Percentiles rank a stretch among this genome's conserved stretches.
Evolutionary conservation across 2,113 vertebrate genomes (phyloP).

Genomic region (Pseudonaja textilis): DNA sequence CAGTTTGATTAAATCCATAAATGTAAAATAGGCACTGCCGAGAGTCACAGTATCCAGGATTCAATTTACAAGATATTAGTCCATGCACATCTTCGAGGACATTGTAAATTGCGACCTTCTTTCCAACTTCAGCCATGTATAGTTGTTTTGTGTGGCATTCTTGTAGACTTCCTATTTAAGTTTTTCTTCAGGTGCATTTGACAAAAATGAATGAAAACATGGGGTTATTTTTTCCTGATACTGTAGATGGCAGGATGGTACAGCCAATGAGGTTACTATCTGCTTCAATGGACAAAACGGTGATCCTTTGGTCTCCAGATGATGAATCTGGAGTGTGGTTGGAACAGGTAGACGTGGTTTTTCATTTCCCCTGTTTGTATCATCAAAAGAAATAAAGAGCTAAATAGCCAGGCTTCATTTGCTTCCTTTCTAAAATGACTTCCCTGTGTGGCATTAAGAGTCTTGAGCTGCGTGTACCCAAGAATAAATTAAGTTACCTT

Average conservation of each 20-base stretch:
- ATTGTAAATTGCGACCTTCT: neutral
- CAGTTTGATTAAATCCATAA: neutral
- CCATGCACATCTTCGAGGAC: neutral
- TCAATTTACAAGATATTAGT: neutral
- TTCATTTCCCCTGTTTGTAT: neutral
- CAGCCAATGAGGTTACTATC: conserved; percentile 87
- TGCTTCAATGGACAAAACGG: conserved; percentile 96
- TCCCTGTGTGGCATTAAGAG: neutral
- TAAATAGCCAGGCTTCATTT: neutral
- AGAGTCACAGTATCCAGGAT: neutral
- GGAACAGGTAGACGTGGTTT: conserved; percentile 81
- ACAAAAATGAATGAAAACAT: neutral
- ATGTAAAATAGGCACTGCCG: neutral
- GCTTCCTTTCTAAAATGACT: neutral
- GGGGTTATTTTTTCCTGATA: conserved; percentile 53
- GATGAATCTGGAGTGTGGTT: conserved; percentile 92
- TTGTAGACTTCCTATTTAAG: accelerated
- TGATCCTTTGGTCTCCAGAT: conserved; percentile 96
- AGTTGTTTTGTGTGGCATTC: neutral
- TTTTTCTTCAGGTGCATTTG: neutral
- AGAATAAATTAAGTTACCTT: neutral
- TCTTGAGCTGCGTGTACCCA: neutral
- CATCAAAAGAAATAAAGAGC: neutral
- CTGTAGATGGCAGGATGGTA: conserved; percentile 81
- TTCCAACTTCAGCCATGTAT: neutral